Evolutionary conservation across 2,113 vertebrate species (phyloP).

Genomic region (Diadophis punctatus): DNA sequence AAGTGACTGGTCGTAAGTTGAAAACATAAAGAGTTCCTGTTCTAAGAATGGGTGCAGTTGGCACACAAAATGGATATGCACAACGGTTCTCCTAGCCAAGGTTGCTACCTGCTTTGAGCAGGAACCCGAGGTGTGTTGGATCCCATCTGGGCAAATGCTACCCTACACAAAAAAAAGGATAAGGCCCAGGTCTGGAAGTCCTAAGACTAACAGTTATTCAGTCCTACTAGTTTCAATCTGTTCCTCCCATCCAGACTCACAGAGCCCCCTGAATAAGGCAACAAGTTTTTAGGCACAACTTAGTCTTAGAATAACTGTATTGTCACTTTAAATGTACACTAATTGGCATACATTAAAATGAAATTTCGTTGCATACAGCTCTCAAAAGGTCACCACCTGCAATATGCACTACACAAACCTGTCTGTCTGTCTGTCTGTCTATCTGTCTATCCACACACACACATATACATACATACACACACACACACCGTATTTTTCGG

Average conservation of each 20-base stretch:
- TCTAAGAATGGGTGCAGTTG: background rate
- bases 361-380: too few species aligned
- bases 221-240: background rate
- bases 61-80: background rate
- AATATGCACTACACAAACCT: too few species aligned
- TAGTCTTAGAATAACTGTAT: too few species aligned
- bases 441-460: too few species aligned
- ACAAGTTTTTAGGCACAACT: background rate
- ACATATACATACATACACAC: too few species aligned
- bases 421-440: fast-evolving
- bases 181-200: background rate
- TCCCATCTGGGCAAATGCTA: background rate
- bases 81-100: background rate
- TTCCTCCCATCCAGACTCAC: background rate
- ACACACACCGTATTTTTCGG: too few species aligned
- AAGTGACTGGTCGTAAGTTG: background rate
- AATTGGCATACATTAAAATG: too few species aligned
- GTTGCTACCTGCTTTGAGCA: background rate
- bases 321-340: too few species aligned
- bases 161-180: background rate
- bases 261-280: background rate
- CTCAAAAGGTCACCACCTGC: too few species aligned
- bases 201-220: background rate
- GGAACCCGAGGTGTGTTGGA: background rate
- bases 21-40: background rate